These are phyloP conservation scores for Blennius ocellaris DNA, from an alignment of 2,113 vertebrate species.

Conservation along the genomic window DNA sequence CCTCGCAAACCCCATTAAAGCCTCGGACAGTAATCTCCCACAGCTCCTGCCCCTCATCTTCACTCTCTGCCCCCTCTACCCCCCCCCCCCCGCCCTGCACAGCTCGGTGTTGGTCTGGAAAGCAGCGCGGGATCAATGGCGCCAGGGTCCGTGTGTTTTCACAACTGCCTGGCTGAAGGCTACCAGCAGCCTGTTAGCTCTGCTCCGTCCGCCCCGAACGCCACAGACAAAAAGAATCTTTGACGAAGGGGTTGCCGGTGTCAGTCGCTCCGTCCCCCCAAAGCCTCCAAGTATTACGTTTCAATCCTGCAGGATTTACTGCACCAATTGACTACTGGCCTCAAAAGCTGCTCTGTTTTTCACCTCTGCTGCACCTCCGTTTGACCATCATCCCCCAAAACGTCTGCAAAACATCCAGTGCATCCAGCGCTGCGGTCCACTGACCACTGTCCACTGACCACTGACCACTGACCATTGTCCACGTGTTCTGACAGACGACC, in stretches of 20 bases:
- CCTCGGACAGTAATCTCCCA: conserved; percentile 59
- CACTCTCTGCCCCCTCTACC: neutral
- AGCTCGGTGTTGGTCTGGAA: conserved; percentile 50
- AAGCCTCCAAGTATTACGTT: conserved; percentile 56
- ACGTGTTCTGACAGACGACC: too few species aligned
- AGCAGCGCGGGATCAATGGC: conserved; percentile 49
- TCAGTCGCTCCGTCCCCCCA: conserved; percentile 15
- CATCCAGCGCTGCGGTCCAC: too few species aligned
- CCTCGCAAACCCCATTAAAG: conserved; percentile 64
- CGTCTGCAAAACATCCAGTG: too few species aligned
- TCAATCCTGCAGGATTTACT: conserved; percentile 59
- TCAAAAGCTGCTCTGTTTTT: conserved; percentile 11
- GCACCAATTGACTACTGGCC: conserved; percentile 26
- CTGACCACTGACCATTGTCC: too few species aligned
- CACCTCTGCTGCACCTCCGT: conserved; percentile 20
- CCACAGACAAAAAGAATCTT: conserved; percentile 56
- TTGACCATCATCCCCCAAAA: conserved; percentile 17
- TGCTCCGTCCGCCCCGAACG: conserved; percentile 31
- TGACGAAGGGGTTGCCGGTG: conserved; percentile 50
- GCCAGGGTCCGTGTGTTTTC: conserved; percentile 63
- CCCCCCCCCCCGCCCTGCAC: conserved; percentile 23
- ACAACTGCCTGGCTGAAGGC: conserved; percentile 67
- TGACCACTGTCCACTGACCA: too few species aligned
- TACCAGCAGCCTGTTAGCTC: conserved; percentile 28
- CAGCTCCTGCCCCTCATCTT: conserved; percentile 34